Percentiles rank a stretch among this genome's conserved stretches.
Evolutionary conservation across 2,797 vertebrate species (phyloP).

Genomic region (Lophotriccus pileatus): DNA sequence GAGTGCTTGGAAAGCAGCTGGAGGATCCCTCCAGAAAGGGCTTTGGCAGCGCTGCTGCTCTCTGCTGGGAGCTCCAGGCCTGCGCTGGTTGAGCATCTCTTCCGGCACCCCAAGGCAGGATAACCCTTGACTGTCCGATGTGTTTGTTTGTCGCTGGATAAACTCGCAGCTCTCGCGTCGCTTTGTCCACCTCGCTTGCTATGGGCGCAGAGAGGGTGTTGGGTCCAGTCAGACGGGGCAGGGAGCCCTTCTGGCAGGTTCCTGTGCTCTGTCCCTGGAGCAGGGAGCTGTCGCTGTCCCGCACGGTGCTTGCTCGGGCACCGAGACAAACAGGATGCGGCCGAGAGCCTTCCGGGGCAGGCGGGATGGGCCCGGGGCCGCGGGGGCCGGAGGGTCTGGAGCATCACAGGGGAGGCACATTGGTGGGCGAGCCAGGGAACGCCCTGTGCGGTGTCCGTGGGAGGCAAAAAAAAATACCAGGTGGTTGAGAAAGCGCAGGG

Average conservation of each 20-base stretch:
- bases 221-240: rapidly evolving
- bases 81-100: background rate
- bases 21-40: background rate
- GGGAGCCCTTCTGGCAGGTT: background rate
- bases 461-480: rapidly evolving
- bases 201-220: rapidly evolving
- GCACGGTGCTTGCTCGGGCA: rapidly evolving
- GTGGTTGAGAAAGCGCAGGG: rapidly evolving
- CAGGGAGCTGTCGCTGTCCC: rapidly evolving
- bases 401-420: background rate
- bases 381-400: background rate
- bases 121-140: rapidly evolving
- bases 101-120: rapidly evolving
- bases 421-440: rapidly evolving
- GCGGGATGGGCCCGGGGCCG: rapidly evolving
- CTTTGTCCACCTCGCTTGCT: background rate
- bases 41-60: background rate
- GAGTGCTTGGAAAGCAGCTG: rapidly evolving
- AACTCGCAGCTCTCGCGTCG: rapidly evolving
- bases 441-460: rapidly evolving
- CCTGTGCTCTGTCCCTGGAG: rapidly evolving
- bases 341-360: background rate
- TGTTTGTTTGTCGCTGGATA: rapidly evolving
- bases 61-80: background rate
- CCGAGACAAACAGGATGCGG: rapidly evolving